Evolutionary conservation across 2,888 invertebrate genomes (phyloP), one percentile per base, ranked within the genome.

Genomic region (Therioaphis trifolii): DNA sequence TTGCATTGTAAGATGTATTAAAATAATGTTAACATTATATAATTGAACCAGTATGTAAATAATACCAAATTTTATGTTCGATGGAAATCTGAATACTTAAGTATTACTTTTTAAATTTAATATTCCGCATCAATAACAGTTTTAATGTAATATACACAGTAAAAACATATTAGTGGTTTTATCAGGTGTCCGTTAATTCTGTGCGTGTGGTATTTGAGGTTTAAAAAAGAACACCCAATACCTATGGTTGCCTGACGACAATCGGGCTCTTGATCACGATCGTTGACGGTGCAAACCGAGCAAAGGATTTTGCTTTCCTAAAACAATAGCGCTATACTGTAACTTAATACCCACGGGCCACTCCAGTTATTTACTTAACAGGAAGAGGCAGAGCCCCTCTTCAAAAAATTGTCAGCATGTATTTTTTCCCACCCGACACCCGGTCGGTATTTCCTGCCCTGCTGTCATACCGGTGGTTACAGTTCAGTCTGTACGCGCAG

Each of bases 371-470:
- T 82, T 72, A 74, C 74, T 82, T 35, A 74, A 82, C 72, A 74
- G 82, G 72, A 82, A 82, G 82, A 82, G 52, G 24, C 40, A 35
- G 24, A 72, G 82, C 82, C 82, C 74, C 82, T 74, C 82, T 82
- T 74, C 35, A 46, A 74, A 80, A 79, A 82, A 66, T 72, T 63
- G 82, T 74, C 82, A 82, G 82, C 74, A 27, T 27, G 63, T 82
- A 61, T 82, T 72, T 35, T 52, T 82, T 82, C 82, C 27, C 82
- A 82, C 74, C 71, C 68, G 49, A 15, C 49, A 46, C 79, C 46
- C 58, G 18, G 24, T 35, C n/a, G 74, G 74, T 74, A 82, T 82
- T 82, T 82, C 82, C 82, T 82, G 82, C 35, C 63, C 52, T 55
- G 78, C 52, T 49, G 61, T 29, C 61, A 80, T 24, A 63, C 49